These are phyloP conservation scores for Poeciliopsis paucimaculata DNA, from an alignment of 2,797 vertebrate species.

Conservation along the genomic window DNA sequence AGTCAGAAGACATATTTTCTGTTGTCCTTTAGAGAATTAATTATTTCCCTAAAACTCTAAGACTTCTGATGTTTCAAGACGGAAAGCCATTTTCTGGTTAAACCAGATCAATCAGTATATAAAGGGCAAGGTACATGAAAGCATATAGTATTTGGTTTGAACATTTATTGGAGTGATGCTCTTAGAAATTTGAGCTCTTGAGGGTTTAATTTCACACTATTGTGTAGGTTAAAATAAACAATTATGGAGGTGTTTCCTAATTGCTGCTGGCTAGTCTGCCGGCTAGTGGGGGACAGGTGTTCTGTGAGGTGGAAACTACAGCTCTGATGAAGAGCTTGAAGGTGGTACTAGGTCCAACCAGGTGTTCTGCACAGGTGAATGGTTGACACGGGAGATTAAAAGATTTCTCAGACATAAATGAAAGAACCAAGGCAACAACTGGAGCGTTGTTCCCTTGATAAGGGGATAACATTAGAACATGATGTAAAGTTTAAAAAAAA, in stretches of 20 bases:
- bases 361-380: no score
- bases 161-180: background rate
- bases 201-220: background rate
- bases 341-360: no score
- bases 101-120: background rate
- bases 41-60: background rate
- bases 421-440: no score
- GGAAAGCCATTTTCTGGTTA: background rate
- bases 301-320: no score
- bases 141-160: background rate
- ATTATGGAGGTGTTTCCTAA: no score
- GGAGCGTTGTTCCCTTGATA: no score
- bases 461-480: constrained; percentile 11
- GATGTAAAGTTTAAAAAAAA: constrained; percentile 7
- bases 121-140: background rate
- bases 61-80: background rate
- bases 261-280: no score
- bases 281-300: no score
- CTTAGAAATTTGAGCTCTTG: background rate
- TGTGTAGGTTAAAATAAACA: background rate
- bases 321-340: no score
- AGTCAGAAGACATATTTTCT: constrained; percentile 18
- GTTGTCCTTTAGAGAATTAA: background rate
- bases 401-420: no score
- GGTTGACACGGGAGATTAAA: no score